Evolutionary conservation across 2,888 invertebrate species (phyloP), one percentile per base, ranked within the genome.

Genomic region (Chrysodeixis includens): DNA sequence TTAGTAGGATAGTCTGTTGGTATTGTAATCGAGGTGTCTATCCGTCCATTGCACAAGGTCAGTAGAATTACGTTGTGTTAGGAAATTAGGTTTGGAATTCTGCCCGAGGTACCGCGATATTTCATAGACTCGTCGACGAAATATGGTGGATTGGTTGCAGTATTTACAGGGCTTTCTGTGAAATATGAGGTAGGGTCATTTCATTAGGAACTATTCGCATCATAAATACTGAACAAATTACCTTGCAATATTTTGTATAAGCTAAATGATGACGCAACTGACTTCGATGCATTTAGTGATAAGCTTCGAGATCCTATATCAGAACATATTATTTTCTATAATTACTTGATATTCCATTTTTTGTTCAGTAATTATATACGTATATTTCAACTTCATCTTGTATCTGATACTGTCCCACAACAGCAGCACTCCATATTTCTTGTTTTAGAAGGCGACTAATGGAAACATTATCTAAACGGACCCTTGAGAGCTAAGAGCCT

Each of bases 81-180:
- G 46, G 46, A 49, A 49, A 49, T 49, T 49, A 49, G 46, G 46
- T 20, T 49, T 49, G 46, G 46, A 49, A 20, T 18, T 49, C 18
- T 49, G 46, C 46, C 46, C 46, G 46, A 18, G 9, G 46, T 49
- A 49, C 10, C 18, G 46, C 46, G 18, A 49, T 49, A 49, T 49
- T 49, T 49, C 46, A 49, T 49, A 18, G 46, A 49, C 18, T 49
- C 46, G 46, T 49, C 46, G 18, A 49, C 46, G 46, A 49, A 49
- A 49, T 49, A 49, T 20, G 46, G 46, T 20, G 46, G 26, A 26
- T 6, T 26, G 6, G 26, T 26, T 2, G 46, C 10, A 49, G 10
- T 49, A 49, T 49, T 20, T 49, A 49, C 46, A 20, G 20, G 20
- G 46, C 46, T 30, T 49, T 46, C 7, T 5, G 18, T 46, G 46